phyloP scores from a whole-genome alignment of 2,888 invertebrate genomes.

The Torymus tubicola region DNA sequence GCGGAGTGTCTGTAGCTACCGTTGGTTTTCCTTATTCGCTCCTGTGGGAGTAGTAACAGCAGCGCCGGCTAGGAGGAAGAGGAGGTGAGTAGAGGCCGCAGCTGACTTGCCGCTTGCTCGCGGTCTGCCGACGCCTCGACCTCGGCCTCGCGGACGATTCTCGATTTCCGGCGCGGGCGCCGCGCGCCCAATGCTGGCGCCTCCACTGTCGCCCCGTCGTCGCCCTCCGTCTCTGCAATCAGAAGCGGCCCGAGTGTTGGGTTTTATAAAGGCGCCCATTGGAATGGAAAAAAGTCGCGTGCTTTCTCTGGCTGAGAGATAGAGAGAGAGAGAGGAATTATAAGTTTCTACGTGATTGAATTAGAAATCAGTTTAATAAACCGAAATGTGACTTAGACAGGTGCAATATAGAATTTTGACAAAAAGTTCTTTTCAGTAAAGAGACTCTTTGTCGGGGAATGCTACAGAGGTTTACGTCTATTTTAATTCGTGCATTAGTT shows the following conservation, averaged over 20 bases:
- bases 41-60: neutral
- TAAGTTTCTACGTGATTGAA: too few relatives aligned
- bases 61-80: slow-evolving; percentile 64
- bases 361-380: too few relatives aligned
- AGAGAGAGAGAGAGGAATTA: too few relatives aligned
- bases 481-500: too few relatives aligned
- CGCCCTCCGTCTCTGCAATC: slow-evolving; percentile 29
- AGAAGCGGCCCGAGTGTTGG: neutral
- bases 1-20: neutral
- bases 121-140: slow-evolving; percentile 60
- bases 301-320: too few relatives aligned
- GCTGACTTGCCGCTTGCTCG: slow-evolving; percentile 64
- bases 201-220: neutral
- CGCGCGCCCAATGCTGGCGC: neutral
- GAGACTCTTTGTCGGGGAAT: too few relatives aligned
- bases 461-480: too few relatives aligned
- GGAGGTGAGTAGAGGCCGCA: slow-evolving; percentile 68
- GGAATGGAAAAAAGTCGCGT: too few relatives aligned
- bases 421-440: too few relatives aligned
- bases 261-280: too few relatives aligned
- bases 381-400: too few relatives aligned
- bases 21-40: neutral
- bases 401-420: too few relatives aligned
- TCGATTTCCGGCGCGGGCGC: slow-evolving; percentile 59
- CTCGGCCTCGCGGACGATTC: slow-evolving; percentile 60